Evolutionary conservation across 2,113 vertebrate genomes (phyloP).

Genomic region (Geothlypis trichas): DNA sequence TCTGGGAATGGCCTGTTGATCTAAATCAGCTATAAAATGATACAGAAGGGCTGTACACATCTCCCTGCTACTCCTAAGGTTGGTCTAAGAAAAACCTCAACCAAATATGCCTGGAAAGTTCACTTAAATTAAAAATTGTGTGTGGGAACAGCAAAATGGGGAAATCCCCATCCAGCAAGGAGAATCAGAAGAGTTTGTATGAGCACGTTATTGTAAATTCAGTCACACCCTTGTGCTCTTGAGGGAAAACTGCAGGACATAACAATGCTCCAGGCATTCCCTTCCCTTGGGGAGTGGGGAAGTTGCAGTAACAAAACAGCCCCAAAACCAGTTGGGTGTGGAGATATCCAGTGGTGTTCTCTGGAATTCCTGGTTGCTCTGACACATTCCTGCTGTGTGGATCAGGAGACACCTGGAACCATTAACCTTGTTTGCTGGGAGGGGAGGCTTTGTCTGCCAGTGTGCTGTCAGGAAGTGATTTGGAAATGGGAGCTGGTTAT

Average conservation of each 20-base stretch:
- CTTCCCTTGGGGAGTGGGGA: neutral
- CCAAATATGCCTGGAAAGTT: neutral
- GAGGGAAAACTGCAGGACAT: neutral
- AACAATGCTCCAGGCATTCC: neutral
- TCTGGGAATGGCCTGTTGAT: neutral
- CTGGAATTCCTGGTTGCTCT: neutral
- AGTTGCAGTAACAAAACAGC: neutral
- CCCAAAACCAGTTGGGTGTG: neutral
- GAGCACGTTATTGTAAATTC: fast-evolving
- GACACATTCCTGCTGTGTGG: neutral
- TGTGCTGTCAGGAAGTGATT: slow-evolving; percentile 21
- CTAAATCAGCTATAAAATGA: neutral
- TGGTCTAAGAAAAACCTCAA: neutral
- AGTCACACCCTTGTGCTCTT: neutral
- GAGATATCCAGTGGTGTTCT: neutral
- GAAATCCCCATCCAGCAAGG: neutral
- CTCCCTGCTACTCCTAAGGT: neutral
- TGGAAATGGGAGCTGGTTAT: neutral
- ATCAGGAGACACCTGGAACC: neutral
- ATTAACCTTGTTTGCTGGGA: neutral
- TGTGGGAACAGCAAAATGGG: neutral
- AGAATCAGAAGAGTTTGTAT: neutral
- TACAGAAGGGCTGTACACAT: neutral
- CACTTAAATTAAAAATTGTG: neutral
- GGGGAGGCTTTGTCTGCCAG: neutral